phyloP scores from a whole-genome alignment of 2,888 invertebrate species.

The Apoda limacodes region DNA sequence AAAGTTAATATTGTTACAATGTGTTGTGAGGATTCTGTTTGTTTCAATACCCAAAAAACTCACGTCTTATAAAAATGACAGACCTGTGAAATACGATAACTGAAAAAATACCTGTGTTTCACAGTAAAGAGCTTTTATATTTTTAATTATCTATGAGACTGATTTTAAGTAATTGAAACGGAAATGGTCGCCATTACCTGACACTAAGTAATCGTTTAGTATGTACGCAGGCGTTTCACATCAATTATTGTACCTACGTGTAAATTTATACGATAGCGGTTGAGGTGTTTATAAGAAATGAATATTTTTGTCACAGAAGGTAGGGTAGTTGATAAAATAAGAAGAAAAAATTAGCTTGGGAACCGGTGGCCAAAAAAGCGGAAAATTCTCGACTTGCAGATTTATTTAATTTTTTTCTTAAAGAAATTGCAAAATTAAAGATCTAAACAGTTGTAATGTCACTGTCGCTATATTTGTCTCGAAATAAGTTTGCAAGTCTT shows the following conservation, averaged over 20 bases:
- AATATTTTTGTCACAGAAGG: constrained; percentile 64
- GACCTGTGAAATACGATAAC: too few species aligned
- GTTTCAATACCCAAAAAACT: too few species aligned
- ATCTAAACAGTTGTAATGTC: too few species aligned
- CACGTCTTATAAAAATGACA: too few species aligned
- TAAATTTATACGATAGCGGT: constrained; percentile 31
- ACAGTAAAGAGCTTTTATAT: background rate
- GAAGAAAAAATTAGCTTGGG: constrained; percentile 33
- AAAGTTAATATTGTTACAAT: too few species aligned
- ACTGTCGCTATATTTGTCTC: too few species aligned
- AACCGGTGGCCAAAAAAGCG: constrained; percentile 62
- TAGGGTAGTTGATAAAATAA: constrained; percentile 34
- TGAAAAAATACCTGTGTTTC: background rate
- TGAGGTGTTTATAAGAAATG: constrained; percentile 35
- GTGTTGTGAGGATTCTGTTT: too few species aligned
- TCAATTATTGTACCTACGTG: constrained; percentile 40
- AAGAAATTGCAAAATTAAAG: too few species aligned
- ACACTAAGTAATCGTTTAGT: constrained; percentile 23
- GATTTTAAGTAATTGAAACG: constrained; percentile 63
- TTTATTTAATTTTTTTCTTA: too few species aligned
- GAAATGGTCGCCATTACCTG: too few species aligned
- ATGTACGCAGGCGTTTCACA: constrained; percentile 35
- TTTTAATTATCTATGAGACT: constrained; percentile 59
- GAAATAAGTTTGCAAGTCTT: too few species aligned
- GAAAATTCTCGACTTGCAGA: too few species aligned